Percentiles rank a stretch among this genome's conserved stretches.
Conservation (phyloP, 1,140 invertebrate species). For the Myzus persicae region DNA sequence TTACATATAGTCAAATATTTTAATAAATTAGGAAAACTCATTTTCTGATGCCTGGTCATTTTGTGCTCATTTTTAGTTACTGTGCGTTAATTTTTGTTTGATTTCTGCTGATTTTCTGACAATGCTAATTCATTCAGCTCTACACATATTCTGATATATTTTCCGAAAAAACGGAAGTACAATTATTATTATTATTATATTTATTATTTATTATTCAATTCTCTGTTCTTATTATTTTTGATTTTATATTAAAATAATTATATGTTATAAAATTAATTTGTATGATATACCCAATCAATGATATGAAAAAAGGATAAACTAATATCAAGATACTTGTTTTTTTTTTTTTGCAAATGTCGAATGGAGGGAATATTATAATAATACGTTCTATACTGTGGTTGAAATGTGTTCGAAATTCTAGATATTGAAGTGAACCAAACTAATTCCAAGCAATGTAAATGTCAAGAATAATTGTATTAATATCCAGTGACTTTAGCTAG, state of each 20-base stretch:
- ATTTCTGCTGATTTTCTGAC: background rate
- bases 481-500: background rate
- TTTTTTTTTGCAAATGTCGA: background rate
- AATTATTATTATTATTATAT: no score
- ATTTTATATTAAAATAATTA: background rate
- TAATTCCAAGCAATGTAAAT: background rate
- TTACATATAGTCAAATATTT: no score
- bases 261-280: background rate
- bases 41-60: no score
- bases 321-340: background rate
- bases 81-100: background rate
- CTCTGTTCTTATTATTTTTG: background rate
- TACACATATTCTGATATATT: background rate
- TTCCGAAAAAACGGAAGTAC: background rate
- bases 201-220: no score
- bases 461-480: conserved; percentile 5
- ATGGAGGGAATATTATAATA: background rate
- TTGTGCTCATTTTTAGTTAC: no score
- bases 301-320: background rate
- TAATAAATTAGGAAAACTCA: no score
- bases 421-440: background rate
- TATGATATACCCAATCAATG: background rate
- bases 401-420: background rate
- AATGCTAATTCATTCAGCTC: background rate
- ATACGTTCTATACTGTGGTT: background rate